A percentile compares a stretch with the other conserved stretches of the same genome.
These are phyloP conservation scores for Thymallus thymallus DNA, from an alignment of 2,113 vertebrate species.

Conservation along the genomic window DNA sequence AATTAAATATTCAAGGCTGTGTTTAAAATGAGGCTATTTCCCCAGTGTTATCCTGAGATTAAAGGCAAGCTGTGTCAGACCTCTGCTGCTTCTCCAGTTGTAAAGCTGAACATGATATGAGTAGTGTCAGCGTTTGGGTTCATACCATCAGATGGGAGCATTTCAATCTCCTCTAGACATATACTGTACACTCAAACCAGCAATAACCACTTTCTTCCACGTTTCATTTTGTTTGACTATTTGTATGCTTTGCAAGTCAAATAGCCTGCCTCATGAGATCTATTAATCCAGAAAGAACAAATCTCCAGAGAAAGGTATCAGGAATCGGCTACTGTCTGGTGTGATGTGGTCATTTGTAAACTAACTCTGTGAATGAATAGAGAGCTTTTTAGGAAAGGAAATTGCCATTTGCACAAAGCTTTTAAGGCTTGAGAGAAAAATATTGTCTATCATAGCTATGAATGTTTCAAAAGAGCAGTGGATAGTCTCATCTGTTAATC, in stretches of 20 bases:
- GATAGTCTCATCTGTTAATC: not conserved
- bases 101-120: conserved; percentile 9
- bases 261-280: conserved; percentile 1
- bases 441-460: not conserved
- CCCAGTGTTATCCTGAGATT: conserved; percentile 12
- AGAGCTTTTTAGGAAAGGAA: not conserved
- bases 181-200: not conserved
- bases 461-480: conserved; percentile 16
- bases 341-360: not conserved
- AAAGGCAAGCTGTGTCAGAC: conserved; percentile 15
- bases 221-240: not conserved
- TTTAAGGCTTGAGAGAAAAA: conserved; percentile 8
- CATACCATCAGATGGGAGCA: not conserved
- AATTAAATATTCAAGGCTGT: conserved; percentile 14
- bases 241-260: conserved; percentile 1
- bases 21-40: conserved; percentile 13
- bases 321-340: not conserved
- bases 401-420: conserved; percentile 10
- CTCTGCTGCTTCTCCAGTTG: conserved; percentile 3
- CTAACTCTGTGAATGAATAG: not conserved
- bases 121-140: conserved; percentile 7
- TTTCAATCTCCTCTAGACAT: not conserved
- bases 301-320: conserved; percentile 12
- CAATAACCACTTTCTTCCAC: not conserved
- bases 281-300: conserved; percentile 1